phyloP scores from a whole-genome alignment of 2,797 vertebrate genomes.

The Catamblyrhynchus diadema region DNA sequence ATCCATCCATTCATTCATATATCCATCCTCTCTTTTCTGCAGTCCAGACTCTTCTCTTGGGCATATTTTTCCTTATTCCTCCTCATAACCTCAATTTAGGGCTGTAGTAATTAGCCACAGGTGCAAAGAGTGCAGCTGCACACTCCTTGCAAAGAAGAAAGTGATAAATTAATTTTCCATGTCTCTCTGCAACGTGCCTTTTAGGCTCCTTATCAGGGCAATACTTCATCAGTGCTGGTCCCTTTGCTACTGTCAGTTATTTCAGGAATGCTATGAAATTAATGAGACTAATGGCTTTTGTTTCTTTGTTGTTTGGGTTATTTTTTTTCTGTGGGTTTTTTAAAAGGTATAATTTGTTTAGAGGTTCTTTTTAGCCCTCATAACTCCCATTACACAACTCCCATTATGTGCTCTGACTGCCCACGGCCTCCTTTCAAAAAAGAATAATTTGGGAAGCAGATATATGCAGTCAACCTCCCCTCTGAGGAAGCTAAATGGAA shows the following conservation, averaged over 20 bases:
- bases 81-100: neutral
- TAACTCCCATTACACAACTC: neutral
- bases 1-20: neutral
- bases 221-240: neutral
- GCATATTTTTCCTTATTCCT: neutral
- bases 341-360: slow-evolving; percentile 3
- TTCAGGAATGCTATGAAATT: slow-evolving; percentile 31
- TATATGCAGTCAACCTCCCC: neutral
- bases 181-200: neutral
- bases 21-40: neutral
- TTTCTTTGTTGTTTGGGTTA: neutral
- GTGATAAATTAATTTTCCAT: slow-evolving; percentile 20
- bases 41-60: neutral
- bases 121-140: neutral
- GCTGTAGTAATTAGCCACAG: neutral
- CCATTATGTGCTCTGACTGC: neutral
- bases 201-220: neutral
- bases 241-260: slow-evolving; percentile 31
- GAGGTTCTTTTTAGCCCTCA: neutral
- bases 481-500: neutral
- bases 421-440: neutral
- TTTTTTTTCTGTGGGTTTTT: neutral
- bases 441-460: slow-evolving; percentile 19
- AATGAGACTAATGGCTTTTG: slow-evolving; percentile 3
- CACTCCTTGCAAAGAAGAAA: neutral